Conservation (phyloP, 1,140 invertebrate genomes). For the Trichoplusia ni region DNA sequence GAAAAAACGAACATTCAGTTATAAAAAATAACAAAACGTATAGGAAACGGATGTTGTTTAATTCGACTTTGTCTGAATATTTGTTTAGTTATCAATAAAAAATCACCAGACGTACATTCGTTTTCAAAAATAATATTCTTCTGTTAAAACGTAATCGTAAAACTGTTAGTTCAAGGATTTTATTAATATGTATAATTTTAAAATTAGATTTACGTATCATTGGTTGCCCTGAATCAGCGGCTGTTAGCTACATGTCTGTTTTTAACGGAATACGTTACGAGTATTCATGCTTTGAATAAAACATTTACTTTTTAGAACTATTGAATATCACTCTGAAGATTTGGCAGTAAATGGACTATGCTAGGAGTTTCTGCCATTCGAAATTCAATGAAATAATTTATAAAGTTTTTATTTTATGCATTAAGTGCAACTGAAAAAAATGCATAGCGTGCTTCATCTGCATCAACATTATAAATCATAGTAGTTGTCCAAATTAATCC, state of each 20-base stretch:
- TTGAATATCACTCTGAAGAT: too few relatives aligned
- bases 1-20: slow-evolving; percentile 38
- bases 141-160: slow-evolving; percentile 36
- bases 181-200: slow-evolving; percentile 30
- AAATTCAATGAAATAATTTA: too few relatives aligned
- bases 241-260: neutral
- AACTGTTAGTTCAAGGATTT: slow-evolving; percentile 40
- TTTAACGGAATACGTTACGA: neutral
- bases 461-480: too few relatives aligned
- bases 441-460: too few relatives aligned
- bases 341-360: too few relatives aligned
- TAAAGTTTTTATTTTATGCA: too few relatives aligned
- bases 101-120: slow-evolving; percentile 44
- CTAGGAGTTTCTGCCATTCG: too few relatives aligned
- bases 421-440: too few relatives aligned
- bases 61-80: slow-evolving; percentile 53
- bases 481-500: too few relatives aligned
- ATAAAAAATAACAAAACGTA: slow-evolving; percentile 51
- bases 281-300: too few relatives aligned
- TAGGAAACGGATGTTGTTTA: slow-evolving; percentile 69
- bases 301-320: too few relatives aligned
- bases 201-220: slow-evolving; percentile 21
- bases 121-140: slow-evolving; percentile 35
- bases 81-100: slow-evolving; percentile 61
- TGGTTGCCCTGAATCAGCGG: slow-evolving; percentile 4